Conservation (phyloP, 92 coral and sea anemone species). For the Epizoanthus illoricatus region DNA sequence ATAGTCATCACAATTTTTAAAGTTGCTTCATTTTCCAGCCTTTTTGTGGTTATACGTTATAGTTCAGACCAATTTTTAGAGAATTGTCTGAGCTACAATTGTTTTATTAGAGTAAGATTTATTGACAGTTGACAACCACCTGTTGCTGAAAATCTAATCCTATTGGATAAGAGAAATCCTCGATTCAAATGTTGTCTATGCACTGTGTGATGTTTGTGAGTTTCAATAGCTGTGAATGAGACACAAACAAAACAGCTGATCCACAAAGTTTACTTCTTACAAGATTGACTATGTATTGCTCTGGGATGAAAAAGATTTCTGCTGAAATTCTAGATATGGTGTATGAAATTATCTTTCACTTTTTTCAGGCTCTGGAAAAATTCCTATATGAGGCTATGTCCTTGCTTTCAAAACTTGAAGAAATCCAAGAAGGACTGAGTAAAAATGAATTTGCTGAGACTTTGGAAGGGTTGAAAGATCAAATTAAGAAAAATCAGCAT, state of each 20-base stretch:
- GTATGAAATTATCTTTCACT: constrained; percentile 22
- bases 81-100: neutral
- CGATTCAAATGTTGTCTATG: neutral
- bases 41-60: neutral
- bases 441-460: constrained; percentile 87
- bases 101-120: neutral
- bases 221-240: constrained; percentile 6
- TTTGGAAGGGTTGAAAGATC: constrained; percentile 81
- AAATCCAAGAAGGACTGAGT: constrained; percentile 91
- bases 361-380: constrained; percentile 91
- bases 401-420: constrained; percentile 89
- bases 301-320: constrained; percentile 15
- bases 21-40: neutral
- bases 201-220: neutral
- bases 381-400: constrained; percentile 98
- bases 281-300: neutral
- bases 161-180: constrained; percentile 1
- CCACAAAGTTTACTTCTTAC: neutral
- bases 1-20: neutral
- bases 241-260: neutral
- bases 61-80: neutral
- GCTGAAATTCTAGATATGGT: constrained; percentile 15
- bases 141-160: constrained; percentile 16
- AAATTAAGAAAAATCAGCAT: constrained; percentile 92
- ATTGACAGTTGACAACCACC: constrained; percentile 30